Base-by-base conservation (phyloP, 1,140 invertebrate genomes). In the Brachionus plicatilis region DNA sequence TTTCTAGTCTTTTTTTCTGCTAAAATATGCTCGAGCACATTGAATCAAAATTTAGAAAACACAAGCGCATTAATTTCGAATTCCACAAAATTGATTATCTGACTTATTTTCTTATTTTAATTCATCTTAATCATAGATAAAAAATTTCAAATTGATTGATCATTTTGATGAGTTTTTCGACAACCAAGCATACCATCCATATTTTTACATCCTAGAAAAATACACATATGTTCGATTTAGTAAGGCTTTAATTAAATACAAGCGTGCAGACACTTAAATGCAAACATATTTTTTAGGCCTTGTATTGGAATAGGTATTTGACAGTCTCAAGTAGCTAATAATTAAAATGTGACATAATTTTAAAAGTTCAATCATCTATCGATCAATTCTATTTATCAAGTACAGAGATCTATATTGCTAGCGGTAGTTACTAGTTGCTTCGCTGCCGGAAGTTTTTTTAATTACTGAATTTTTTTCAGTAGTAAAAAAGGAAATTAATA, bases 111-210 rank as follows among this genome's bases (percentile, higher is more conserved):
- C 14, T 20, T 60, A 60, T 60, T 60, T 60, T 60, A n/a, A 60
- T 60, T 60, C 53, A 60, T 60, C 53, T 60, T 60, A 60, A 60
- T 60, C 33, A 68, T 11, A 68, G 33, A 68, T 68, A 68, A 68
- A 41, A 47, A 68, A 66, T 66, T 68, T 33, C 33, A 68, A 68
- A 68, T 68, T 68, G 27, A 68, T 68, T 68, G 66, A 68, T 68
- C 66, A 68, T 68, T 68, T 60, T 68, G 33, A 68, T 68, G 66
- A 68, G 33, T 68, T 68, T 68, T 68, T 68, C 66, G 66, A 68
- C 66, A 68, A 68, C 33, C 27, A 24, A 68, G 33, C 33, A 33
- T 33, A 68, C 53, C 20, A 60, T 60, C 53, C 8, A 60, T 9
- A 60, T 60, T 60, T 53, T 60, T 8, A 60, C 53, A 60, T 60